phyloP scores from a whole-genome alignment of 2,888 invertebrate species.

The Drosophila greeni region DNA sequence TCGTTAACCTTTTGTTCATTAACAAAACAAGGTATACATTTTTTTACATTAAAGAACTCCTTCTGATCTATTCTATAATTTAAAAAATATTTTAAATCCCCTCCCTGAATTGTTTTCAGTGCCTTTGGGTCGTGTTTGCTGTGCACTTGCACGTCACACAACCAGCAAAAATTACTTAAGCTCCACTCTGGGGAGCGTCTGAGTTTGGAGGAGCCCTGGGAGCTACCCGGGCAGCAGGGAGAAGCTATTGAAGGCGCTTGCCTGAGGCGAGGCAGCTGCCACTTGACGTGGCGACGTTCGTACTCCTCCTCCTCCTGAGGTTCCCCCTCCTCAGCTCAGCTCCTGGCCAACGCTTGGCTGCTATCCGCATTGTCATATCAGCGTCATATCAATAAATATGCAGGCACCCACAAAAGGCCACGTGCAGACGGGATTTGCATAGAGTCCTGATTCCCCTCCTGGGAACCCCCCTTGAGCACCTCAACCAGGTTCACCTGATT shows the following conservation, averaged over 20 bases:
- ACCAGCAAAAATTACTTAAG: slow-evolving; percentile 67
- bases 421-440: slow-evolving; percentile 62
- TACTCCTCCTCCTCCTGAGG: background rate
- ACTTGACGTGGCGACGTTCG: slow-evolving; percentile 39
- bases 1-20: background rate
- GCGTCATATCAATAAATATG: slow-evolving; percentile 72
- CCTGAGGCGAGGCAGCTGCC: slow-evolving; percentile 29
- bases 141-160: slow-evolving; percentile 66
- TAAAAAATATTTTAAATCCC: no score
- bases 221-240: background rate
- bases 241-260: slow-evolving; percentile 56
- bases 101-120: background rate
- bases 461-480: background rate
- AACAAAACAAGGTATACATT: no score
- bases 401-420: slow-evolving; percentile 62
- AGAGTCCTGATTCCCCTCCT: background rate
- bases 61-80: background rate
- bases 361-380: slow-evolving; percentile 63
- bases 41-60: no score
- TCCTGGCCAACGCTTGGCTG: slow-evolving; percentile 23
- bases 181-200: slow-evolving; percentile 24
- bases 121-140: slow-evolving; percentile 55
- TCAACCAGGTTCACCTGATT: slow-evolving; percentile 27
- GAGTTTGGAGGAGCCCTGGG: background rate
- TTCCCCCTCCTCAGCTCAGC: slow-evolving; percentile 2